Evolutionary conservation across 2,113 vertebrate species (phyloP), one percentile per base, ranked within the genome.

Genomic region (Pedionomus torquatus): DNA sequence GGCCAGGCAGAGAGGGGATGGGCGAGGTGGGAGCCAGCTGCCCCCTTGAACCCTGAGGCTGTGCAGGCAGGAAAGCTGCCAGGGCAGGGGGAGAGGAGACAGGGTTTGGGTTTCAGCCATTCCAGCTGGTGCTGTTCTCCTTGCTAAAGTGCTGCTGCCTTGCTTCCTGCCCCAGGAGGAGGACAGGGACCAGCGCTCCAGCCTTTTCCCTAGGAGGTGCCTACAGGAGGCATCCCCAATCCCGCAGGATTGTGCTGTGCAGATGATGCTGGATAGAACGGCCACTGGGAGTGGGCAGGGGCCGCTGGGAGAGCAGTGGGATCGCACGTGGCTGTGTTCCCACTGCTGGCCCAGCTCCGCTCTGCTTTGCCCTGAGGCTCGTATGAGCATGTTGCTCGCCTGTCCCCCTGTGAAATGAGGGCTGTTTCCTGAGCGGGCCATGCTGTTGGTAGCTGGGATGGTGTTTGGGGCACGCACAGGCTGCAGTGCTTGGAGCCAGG

Each of bases 191-290:
- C 0, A 1, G 28, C 41, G 51, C 21, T 84, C 55, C 26, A 75
- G 89, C 37, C 55, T 18, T 26, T 41, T 51, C 37, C 15, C 11
- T 28, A 31, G 35, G 30, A 15, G 31, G 2, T 52, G 28, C 43
- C 14, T 64, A 33, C 0, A 0, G 48, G 35, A 55, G 11, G 51
- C 41, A 72, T 43, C 26, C 52, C 35, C 1, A 1, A 2, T 60
- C 43, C 20, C 21, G 5, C 0, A 0, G 60, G 33, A 51, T 61
- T 49, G 60, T 68, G 64, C 57, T 1, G 1, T n/a, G 65, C 0
- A 0, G 39, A 58, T 61, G 60, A 31, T 66, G n/a, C 16, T 0
- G 3, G 64, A 30, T 26, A 72, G 60, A 81, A 39, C 2, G 0
- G 1, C 10, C 26, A 10, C 46, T 28, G 64, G 83, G n/a, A 82